Evolutionary conservation across 1,140 invertebrate genomes (phyloP).

Genomic region (Bombus breviceps): DNA sequence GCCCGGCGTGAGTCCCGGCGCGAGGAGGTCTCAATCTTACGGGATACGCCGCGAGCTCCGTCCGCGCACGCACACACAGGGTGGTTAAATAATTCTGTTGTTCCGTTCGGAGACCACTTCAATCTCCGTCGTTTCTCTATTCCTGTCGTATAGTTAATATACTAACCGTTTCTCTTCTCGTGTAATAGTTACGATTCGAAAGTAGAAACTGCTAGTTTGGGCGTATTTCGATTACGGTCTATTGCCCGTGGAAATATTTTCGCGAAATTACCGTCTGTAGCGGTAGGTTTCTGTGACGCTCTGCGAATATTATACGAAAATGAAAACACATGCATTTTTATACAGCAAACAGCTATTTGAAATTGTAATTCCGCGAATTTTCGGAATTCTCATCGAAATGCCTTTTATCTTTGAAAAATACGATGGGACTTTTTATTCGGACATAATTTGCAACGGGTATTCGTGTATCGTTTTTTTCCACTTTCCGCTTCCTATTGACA

Average conservation of each 20-base stretch:
- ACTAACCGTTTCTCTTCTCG: rapidly evolving
- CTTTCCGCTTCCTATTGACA: neutral
- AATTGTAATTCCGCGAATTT: neutral
- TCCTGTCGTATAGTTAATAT: neutral
- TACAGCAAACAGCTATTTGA: neutral
- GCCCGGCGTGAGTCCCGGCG: constrained; percentile 75
- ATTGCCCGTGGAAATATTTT: neutral
- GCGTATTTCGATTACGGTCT: too few relatives aligned
- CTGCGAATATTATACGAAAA: neutral
- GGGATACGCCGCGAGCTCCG: constrained; percentile 59
- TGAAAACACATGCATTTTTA: constrained; percentile 2
- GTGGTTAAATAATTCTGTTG: constrained; percentile 47
- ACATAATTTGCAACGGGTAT: neutral
- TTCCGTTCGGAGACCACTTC: neutral
- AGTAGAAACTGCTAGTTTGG: neutral
- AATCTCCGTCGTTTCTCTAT: neutral
- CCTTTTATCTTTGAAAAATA: neutral
- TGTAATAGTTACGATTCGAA: neutral
- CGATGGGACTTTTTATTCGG: neutral
- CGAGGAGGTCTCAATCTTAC: constrained; percentile 77
- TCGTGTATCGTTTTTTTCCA: neutral
- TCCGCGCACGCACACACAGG: constrained; percentile 52
- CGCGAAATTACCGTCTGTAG: neutral
- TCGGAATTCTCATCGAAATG: neutral
- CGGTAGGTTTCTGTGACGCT: neutral